Evolutionary conservation across 2,888 invertebrate genomes (phyloP), one percentile per base, ranked within the genome.

Genomic region (Ophonus ardosiacus): DNA sequence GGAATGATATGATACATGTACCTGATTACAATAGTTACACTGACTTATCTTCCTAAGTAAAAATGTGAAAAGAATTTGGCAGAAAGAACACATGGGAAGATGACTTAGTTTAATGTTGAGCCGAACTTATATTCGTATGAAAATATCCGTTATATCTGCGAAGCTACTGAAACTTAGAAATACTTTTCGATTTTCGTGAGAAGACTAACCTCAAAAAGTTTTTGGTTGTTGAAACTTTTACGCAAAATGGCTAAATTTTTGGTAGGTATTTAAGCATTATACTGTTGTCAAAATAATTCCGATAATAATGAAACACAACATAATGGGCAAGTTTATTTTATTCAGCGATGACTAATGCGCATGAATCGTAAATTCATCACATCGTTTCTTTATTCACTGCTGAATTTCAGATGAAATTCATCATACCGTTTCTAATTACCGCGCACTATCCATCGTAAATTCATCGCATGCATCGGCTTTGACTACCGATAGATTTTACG

Each of bases 1-100:
- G 71, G 71, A 74, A 74, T 74, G 71, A 74, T 74, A 74, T 74
- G 71, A 74, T 74, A 74, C 10, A 13, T 74, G 40, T 74, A 74
- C 71, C 71, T 74, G 71, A 74, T 74, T 74, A 74, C 13, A 51
- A 74, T 8, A 68, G 21, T 74, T 74, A 74, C 71, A 74, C 71
- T 51, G 8, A 74, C 15, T 74, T 43, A 74, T 38, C 43, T 65
- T 38, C 24, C 24, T 63, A 24, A 63, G 10, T 63, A 21, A 13
- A 63, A 63, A 24, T 13, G 63, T 68, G 38, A 68, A 31, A 68
- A 38, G n/a, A 68, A 38, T 68, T 65, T 68, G 10, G 68, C 18
- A 18, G 15, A 71, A 43, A 74, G 71, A 74, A 74, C 71, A 74
- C 40, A 18, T 40, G 31, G 68, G 40, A 40, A 68, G 40, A 68